Base-by-base conservation (phyloP, 2,797 vertebrate species). In the Sebastes kiyomatsui region DNA sequence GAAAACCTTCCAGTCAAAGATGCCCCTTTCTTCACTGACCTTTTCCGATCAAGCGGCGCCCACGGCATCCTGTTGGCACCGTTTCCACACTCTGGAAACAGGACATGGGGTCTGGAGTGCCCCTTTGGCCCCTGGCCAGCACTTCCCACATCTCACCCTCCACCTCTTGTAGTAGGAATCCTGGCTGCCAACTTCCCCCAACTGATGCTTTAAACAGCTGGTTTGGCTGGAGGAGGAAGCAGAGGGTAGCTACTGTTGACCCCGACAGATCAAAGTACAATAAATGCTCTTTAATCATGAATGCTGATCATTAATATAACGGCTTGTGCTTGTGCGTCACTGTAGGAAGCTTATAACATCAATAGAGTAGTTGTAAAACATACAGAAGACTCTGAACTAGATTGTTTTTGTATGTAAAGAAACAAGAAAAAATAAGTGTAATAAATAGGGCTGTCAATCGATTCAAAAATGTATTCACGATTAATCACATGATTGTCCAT, bases 151-250 rank as follows among this genome's bases (percentile, higher is more conserved):
- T 65, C 79, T 84, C 54, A 88, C 76, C 82, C 83, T 80, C 76
- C 46, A 65, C 73, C 64, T 89, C 77, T 80, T 73, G 70, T 83
- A 87, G 90, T 90, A 75, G 69, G 59, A 88, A 52, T 68, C 80
- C 52, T 82, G 79, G 79, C 90, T 92, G 90, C 90, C 90, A 90
- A 67, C 84, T 91, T 92, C 87, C 90, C 56, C 67, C 27, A 22
- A 70, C 65, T 94, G 87, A 94, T 95, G 85, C 88, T 83, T 92
- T 90, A 90, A 92, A 81, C 94, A 95, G 90, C 90, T 93, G 93
- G 75, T 72, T 62, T 61, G 66, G 32, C 62, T 72, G 71, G 33
- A 54, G 62, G 71, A 93, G 87, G 91, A 92, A 93, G 76, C 83
- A 68, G 85, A 62, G 79, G 64, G 69, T 32, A 72, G 78, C 89